These are phyloP conservation scores for Pachypanchax playfairii DNA, from an alignment of 2,113 vertebrate genomes.

Conservation along the genomic window DNA sequence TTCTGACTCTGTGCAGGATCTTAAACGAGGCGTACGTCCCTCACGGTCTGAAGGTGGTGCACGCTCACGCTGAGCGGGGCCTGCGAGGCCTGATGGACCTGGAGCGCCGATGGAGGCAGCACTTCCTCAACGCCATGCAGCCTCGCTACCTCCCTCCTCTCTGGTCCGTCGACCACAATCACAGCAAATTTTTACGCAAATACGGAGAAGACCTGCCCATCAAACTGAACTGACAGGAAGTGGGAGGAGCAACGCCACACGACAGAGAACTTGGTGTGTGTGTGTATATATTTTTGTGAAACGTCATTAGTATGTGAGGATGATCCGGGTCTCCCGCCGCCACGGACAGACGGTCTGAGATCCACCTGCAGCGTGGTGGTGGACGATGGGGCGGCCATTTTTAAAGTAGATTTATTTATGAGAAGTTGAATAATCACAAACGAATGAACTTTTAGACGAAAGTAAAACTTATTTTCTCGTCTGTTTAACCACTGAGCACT, in stretches of 20 bases:
- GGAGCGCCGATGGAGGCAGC: conserved; percentile 94
- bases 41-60: conserved; percentile 95
- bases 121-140: conserved; percentile 92
- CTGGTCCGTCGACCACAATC: conserved; percentile 95
- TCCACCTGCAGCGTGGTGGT: too few species aligned
- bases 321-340: too few species aligned
- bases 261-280: too few species aligned
- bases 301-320: too few species aligned
- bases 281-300: too few species aligned
- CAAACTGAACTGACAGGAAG: conserved; percentile 74
- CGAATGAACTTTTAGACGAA: too few species aligned
- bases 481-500: not conserved
- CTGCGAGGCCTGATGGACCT: conserved; percentile 89
- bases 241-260: too few species aligned
- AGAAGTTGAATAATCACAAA: too few species aligned
- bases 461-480: too few species aligned
- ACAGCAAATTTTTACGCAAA: conserved; percentile 90
- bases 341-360: too few species aligned
- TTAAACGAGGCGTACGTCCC: conserved; percentile 89
- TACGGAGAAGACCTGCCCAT: conserved; percentile 87
- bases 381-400: too few species aligned
- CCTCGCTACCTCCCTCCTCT: conserved; percentile 90
- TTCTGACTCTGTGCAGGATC: conserved; percentile 80
- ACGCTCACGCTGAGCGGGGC: conserved; percentile 79
- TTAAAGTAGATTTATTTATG: too few species aligned